A percentile compares a stretch with the other conserved stretches of the same genome.
phyloP scores from a whole-genome alignment of 2,797 vertebrate genomes.

The Parambassis ranga region DNA sequence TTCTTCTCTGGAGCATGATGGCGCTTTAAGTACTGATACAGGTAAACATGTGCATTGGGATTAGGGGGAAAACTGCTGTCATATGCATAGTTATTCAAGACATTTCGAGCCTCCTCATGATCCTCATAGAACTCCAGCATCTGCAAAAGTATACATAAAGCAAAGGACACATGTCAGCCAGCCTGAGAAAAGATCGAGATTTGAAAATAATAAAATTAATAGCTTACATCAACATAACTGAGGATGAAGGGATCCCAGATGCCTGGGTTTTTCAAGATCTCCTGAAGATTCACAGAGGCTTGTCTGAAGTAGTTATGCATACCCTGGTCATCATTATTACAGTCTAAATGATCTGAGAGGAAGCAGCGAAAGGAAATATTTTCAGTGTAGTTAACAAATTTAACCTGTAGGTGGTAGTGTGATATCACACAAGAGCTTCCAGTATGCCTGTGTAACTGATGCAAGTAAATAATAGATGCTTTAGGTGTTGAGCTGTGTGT shows the following conservation, averaged over 20 bases:
- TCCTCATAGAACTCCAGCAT: conserved; percentile 90
- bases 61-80: conserved; percentile 87
- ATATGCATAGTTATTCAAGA: conserved; percentile 88
- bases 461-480: conserved; percentile 35
- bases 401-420: conserved; percentile 48
- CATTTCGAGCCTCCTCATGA: conserved; percentile 72
- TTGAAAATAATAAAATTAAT: neutral
- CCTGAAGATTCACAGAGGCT: conserved; percentile 81
- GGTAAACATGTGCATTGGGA: conserved; percentile 91
- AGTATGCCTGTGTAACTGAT: neutral
- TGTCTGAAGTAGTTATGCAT: conserved; percentile 85
- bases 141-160: conserved; percentile 63
- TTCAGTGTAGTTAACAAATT: neutral
- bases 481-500: neutral
- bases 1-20: conserved; percentile 68
- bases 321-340: conserved; percentile 57
- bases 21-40: conserved; percentile 86
- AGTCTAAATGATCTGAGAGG: conserved; percentile 62
- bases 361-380: neutral
- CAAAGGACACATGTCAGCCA: neutral
- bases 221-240: conserved; percentile 87
- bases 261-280: conserved; percentile 86
- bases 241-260: conserved; percentile 93
- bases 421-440: conserved; percentile 12
- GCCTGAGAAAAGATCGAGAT: neutral